These are phyloP conservation scores for Urocitellus parryii DNA, from an alignment of 2,113 vertebrate genomes.

Conservation along the genomic window DNA sequence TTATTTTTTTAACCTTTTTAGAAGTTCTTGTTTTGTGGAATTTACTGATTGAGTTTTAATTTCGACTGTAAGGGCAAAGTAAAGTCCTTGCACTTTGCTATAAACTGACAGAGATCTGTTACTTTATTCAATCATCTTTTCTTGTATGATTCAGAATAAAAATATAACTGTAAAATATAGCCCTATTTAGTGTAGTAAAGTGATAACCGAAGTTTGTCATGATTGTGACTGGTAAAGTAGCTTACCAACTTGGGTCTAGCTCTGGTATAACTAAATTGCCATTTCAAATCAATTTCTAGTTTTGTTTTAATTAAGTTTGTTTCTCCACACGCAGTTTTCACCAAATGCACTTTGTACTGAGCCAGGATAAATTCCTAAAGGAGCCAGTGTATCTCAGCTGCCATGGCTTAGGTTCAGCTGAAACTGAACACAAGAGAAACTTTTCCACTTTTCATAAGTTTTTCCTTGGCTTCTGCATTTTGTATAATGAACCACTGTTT, in stretches of 20 bases:
- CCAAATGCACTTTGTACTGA: conserved; percentile 49
- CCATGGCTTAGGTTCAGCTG: conserved; percentile 1
- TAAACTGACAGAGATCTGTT: conserved; percentile 15
- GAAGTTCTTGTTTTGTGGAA: not conserved
- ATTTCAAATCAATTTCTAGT: conserved; percentile 50
- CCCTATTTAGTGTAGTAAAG: no score
- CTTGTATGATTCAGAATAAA: not conserved
- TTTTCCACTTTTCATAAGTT: not conserved
- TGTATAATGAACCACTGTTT: conserved; percentile 4
- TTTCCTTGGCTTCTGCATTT: conserved; percentile 8
- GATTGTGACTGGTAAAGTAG: not conserved
- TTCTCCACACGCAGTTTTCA: conserved; percentile 50
- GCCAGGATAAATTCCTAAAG: conserved; percentile 49
- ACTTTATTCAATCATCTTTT: not conserved
- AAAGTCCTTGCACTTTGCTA: not conserved
- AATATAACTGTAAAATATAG: not conserved
- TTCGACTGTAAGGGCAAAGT: no score
- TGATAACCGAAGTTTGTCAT: conserved; percentile 1
- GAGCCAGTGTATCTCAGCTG: not conserved
- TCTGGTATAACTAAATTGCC: conserved; percentile 58
- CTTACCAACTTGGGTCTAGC: not conserved
- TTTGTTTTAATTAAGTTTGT: conserved; percentile 60
- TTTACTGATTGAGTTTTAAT: not conserved
- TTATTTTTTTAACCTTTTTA: not conserved
- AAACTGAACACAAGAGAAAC: not conserved